A percentile compares a stretch with the other conserved stretches of the same genome.
Conservation (phyloP, 2,888 invertebrate species). For the Agonopterix arenella region DNA sequence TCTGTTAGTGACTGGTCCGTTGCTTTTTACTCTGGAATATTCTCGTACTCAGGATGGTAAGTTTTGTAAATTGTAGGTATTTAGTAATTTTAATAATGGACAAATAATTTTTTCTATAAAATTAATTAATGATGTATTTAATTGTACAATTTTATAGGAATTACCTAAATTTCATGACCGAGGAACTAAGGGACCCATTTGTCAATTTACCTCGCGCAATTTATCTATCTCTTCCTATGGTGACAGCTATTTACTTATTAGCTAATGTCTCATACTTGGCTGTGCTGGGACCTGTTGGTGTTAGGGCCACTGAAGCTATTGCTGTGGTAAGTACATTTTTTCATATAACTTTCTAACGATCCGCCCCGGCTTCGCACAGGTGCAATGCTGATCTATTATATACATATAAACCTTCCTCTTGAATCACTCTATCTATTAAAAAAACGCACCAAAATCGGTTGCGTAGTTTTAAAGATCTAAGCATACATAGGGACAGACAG, state of each 20-base stretch:
- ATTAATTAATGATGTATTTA: background rate
- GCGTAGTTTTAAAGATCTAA: too few relatives aligned
- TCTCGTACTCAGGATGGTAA: slow-evolving; percentile 94
- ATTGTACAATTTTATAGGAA: slow-evolving; percentile 75
- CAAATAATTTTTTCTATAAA: background rate
- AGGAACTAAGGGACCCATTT: slow-evolving; percentile 90
- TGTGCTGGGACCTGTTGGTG: slow-evolving; percentile 88
- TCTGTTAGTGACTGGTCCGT: slow-evolving; percentile 91
- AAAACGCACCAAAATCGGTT: too few relatives aligned
- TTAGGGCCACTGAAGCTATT: slow-evolving; percentile 94
- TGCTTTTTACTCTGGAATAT: slow-evolving; percentile 94
- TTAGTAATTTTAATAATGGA: too few relatives aligned
- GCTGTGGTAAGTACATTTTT: slow-evolving; percentile 86
- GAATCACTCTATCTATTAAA: too few relatives aligned
- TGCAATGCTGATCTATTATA: too few relatives aligned
- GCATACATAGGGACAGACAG: too few relatives aligned
- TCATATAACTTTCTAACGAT: too few relatives aligned
- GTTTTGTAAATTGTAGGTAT: slow-evolving; percentile 13
- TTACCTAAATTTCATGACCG: slow-evolving; percentile 95
- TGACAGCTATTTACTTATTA: slow-evolving; percentile 91
- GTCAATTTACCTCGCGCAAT: slow-evolving; percentile 94
- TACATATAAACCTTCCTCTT: too few relatives aligned
- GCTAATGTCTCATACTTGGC: slow-evolving; percentile 94
- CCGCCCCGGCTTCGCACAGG: too few relatives aligned
- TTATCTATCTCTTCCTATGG: slow-evolving; percentile 92